phyloP scores from a whole-genome alignment of 2,797 vertebrate species.

The Arremon aurantiirostris region DNA sequence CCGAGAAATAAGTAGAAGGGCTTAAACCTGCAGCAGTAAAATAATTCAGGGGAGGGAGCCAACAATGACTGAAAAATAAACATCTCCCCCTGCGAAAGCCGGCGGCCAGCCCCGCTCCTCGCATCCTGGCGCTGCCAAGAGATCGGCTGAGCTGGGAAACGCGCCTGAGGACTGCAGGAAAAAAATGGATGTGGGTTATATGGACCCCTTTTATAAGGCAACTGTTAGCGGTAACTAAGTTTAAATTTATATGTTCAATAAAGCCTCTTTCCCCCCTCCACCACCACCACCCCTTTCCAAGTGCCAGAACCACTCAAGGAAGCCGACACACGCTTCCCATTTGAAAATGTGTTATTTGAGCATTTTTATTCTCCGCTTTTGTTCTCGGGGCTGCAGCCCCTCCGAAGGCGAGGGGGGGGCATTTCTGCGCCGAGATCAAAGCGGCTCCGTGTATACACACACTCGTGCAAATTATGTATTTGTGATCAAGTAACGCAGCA shows the following conservation, averaged over 20 bases:
- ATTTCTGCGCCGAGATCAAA: constrained; percentile 47
- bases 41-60: constrained; percentile 71
- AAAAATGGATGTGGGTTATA: constrained; percentile 34
- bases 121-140: constrained; percentile 2
- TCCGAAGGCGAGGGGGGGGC: neutral
- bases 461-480: constrained; percentile 62
- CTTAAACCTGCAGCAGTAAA: constrained; percentile 66
- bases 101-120: constrained; percentile 9
- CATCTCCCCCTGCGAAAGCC: constrained; percentile 26
- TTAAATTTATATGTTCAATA: constrained; percentile 66
- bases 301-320: constrained; percentile 44
- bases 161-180: neutral
- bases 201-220: constrained; percentile 62
- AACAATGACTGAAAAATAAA: constrained; percentile 73
- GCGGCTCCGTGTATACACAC: constrained; percentile 44
- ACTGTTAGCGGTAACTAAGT: constrained; percentile 54
- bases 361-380: constrained; percentile 59
- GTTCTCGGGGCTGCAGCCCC: constrained; percentile 43
- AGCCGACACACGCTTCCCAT: constrained; percentile 62
- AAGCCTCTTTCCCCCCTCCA: neutral
- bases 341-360: constrained; percentile 65
- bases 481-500: constrained; percentile 60
- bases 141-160: constrained; percentile 12
- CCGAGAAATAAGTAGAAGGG: constrained; percentile 48
- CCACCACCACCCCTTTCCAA: neutral